phyloP scores from a whole-genome alignment of 1,140 invertebrate genomes.

The Pseudomyrmex cubaensis region DNA sequence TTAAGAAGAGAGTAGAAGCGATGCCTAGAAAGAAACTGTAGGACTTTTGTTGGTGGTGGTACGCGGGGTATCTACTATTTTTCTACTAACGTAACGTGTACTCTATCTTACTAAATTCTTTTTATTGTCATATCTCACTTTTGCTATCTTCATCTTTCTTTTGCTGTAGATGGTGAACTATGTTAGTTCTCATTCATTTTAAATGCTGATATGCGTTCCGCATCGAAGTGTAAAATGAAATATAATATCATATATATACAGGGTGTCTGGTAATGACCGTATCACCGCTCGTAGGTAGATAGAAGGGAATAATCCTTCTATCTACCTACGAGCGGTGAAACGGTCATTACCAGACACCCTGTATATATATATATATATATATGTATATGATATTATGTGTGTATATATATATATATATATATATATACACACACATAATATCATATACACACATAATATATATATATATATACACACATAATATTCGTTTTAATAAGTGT shows the following conservation, averaged over 20 bases:
- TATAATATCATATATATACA: too few relatives aligned
- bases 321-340: too few relatives aligned
- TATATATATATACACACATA: too few relatives aligned
- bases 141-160: slow-evolving; percentile 39
- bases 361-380: too few relatives aligned
- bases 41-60: slow-evolving; percentile 76
- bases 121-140: slow-evolving; percentile 33
- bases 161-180: slow-evolving; percentile 45
- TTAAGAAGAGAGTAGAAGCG: slow-evolving; percentile 72
- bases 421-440: too few relatives aligned
- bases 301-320: too few relatives aligned
- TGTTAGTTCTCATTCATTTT: slow-evolving; percentile 17
- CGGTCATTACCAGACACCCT: too few relatives aligned
- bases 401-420: background rate
- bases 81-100: slow-evolving; percentile 63
- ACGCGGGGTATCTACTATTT: slow-evolving; percentile 67
- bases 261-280: too few relatives aligned
- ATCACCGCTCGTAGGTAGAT: too few relatives aligned
- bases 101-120: slow-evolving; percentile 36
- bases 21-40: slow-evolving; percentile 58
- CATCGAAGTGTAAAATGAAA: background rate
- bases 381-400: too few relatives aligned
- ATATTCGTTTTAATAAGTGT: background rate
- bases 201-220: slow-evolving; percentile 53
- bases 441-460: too few relatives aligned